Base-by-base conservation (phyloP, 2,797 vertebrate genomes). In the Oreochromis grahami region DNA sequence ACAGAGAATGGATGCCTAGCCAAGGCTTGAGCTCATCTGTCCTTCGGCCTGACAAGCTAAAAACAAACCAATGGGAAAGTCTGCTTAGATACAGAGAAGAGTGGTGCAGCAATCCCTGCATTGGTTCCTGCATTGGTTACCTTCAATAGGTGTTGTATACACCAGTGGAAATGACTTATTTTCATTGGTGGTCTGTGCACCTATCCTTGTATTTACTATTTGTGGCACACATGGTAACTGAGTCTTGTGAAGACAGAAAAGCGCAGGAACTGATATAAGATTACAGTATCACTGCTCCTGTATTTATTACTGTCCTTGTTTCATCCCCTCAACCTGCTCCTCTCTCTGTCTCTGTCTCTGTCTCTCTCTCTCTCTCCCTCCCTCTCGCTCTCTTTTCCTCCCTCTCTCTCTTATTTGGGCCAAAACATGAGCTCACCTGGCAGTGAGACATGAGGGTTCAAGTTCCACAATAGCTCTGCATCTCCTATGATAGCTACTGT, bases 401-500 rank as follows among this genome's bases (percentile, higher is more conserved):
- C 10, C 65, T 26, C 60, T 32, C 74, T 48, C n/a, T 83, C 34
- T 77, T 86, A 88, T 90, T 90, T 91, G 76, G 83, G 82, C 80
- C 90, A 91, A 92, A 94, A 93, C 91, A 95, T 96, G 93, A 97
- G 93, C 87, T 96, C 95, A 96, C 88, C 88, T 92, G 91, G 91
- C 88, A 85, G 83, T 88, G 92, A 93, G 93, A 96, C 95, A 94
- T 94, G 89, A 91, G 91, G 95, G 93, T 92, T 95, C 94, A 90
- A 91, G 94, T 96, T 96, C 92, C 94, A 96, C 95, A 95, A 95
- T 95, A 94, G 89, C 83, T 91, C 90, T 90, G 81, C 89, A 84
- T 91, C 74, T 87, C 76, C 84, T 80, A 87, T 84, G 85, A 56
- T 77, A 81, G 74, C 52, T 79, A 84, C 56, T 87, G 87, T 87